Percentiles rank a stretch among this genome's conserved stretches.
These are phyloP conservation scores for Leptodactylus fallax DNA, from an alignment of 2,797 vertebrate species.

Conservation along the genomic window DNA sequence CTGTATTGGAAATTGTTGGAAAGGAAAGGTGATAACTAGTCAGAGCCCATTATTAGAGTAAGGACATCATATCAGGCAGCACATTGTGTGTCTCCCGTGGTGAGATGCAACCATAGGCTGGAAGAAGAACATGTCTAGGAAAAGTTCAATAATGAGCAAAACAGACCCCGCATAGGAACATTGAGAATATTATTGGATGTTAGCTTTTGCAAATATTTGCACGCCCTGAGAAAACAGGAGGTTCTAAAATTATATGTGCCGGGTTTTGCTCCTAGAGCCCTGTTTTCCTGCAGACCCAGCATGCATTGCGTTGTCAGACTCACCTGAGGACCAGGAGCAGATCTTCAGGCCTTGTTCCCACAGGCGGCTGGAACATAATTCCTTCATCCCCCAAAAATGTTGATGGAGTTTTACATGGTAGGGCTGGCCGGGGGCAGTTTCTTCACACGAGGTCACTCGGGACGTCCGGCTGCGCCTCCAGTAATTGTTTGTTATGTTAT, in stretches of 20 bases:
- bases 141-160: neutral
- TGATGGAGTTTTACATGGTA: neutral
- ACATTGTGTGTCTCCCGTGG: too few relatives aligned
- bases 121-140: neutral
- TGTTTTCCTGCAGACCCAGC: neutral
- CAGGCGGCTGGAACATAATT: neutral
- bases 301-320: neutral
- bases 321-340: slow-evolving; percentile 11
- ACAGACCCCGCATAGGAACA: neutral
- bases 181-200: neutral
- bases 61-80: too few relatives aligned
- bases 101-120: neutral
- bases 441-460: slow-evolving; percentile 1
- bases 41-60: neutral
- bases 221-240: neutral
- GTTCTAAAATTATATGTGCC: neutral
- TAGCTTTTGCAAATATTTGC: neutral
- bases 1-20: too few relatives aligned
- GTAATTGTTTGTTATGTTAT: slow-evolving; percentile 14
- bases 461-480: slow-evolving; percentile 32
- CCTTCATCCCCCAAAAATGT: neutral
- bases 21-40: too few relatives aligned
- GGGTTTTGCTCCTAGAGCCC: too few relatives aligned
- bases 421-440: slow-evolving; percentile 15
- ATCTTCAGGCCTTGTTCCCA: neutral